Conservation (phyloP, 2,888 invertebrate genomes). For the Perizoma flavofasciatum region DNA sequence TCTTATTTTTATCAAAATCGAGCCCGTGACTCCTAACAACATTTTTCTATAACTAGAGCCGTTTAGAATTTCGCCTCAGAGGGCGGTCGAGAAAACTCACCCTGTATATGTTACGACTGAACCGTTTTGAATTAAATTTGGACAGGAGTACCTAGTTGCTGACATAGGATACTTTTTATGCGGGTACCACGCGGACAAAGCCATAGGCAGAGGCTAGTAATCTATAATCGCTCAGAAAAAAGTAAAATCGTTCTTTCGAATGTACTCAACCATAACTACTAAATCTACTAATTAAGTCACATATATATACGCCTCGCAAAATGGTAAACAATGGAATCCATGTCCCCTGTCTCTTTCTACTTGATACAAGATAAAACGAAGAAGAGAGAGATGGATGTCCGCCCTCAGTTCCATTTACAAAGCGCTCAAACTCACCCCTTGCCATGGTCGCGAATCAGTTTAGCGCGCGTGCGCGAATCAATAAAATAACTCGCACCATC, state of each 20-base stretch:
- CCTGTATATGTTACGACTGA: no score
- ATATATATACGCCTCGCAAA: constrained; percentile 2
- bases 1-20: no score
- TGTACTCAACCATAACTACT: constrained; percentile 1
- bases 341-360: constrained; percentile 28
- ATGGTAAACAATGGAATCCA: constrained; percentile 24
- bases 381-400: constrained; percentile 40
- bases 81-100: no score
- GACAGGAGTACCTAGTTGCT: no score
- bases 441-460: constrained; percentile 57
- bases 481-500: constrained; percentile 57
- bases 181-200: no score
- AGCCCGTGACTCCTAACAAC: no score
- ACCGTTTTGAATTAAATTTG: no score
- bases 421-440: constrained; percentile 47
- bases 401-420: constrained; percentile 34
- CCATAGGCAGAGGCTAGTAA: no score
- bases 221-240: neutral
- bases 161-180: no score
- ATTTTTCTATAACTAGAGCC: no score
- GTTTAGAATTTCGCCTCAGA: no score
- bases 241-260: neutral
- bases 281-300: constrained; percentile 1
- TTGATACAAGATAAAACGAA: constrained; percentile 30
- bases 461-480: constrained; percentile 78